Conservation (phyloP, 2,797 vertebrate genomes). For the Lemur catta region DNA sequence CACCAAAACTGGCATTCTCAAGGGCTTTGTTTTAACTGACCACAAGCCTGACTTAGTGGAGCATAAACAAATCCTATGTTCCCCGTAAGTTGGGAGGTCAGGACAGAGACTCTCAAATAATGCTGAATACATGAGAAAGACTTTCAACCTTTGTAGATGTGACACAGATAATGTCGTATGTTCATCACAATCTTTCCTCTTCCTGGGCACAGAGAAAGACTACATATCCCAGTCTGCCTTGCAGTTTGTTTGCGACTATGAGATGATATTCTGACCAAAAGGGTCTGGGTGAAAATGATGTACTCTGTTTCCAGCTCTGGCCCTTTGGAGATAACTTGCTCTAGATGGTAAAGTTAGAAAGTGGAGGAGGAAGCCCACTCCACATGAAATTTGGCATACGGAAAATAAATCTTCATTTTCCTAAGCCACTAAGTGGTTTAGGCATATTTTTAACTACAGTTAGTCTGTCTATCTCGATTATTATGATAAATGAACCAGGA, state of each 20-base stretch:
- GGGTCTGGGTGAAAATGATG: not conserved
- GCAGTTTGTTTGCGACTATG: not conserved
- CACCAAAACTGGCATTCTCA: not conserved
- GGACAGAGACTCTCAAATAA: not conserved
- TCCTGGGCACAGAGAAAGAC: not conserved
- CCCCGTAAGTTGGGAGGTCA: not conserved
- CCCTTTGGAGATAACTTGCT: not conserved
- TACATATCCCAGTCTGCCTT: not conserved
- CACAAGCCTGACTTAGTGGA: not conserved
- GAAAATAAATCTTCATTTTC: slow-evolving; percentile 27
- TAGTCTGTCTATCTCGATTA: slow-evolving; percentile 22
- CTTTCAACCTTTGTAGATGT: not conserved
- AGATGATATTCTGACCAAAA: not conserved
- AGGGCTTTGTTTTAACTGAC: not conserved
- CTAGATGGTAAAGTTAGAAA: not conserved
- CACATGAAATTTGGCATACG: not conserved
- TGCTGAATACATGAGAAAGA: not conserved
- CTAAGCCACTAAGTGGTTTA: not conserved
- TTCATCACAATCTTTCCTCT: not conserved
- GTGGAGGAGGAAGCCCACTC: not conserved
- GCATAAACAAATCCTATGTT: not conserved
- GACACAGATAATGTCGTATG: not conserved
- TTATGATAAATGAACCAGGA: not conserved
- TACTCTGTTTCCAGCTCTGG: not conserved
- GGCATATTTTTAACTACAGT: slow-evolving; percentile 13